phyloP scores from a whole-genome alignment of 2,888 invertebrate species.

The Spilarctia lutea region DNA sequence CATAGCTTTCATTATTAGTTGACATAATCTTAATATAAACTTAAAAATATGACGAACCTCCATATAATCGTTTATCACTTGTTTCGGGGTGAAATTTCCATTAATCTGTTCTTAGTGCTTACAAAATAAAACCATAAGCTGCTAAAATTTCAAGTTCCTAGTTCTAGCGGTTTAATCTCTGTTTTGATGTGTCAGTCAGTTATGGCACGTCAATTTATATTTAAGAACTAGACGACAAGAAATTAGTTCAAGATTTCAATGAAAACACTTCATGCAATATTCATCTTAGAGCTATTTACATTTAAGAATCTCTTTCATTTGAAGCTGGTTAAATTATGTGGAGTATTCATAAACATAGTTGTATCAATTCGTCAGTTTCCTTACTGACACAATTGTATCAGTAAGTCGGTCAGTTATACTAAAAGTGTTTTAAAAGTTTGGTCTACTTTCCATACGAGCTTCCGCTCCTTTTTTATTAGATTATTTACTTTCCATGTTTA shows the following conservation, averaged over 20 bases:
- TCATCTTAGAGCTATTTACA: background rate
- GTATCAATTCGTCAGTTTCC: background rate
- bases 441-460: background rate
- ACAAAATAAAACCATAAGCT: too few relatives aligned
- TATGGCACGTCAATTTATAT: background rate
- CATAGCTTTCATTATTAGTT: background rate
- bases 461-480: background rate
- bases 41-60: too few relatives aligned
- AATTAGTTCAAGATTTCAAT: too few relatives aligned
- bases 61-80: too few relatives aligned
- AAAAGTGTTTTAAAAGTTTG: conserved; percentile 1
- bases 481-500: background rate
- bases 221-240: too few relatives aligned
- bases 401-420: background rate
- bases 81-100: too few relatives aligned
- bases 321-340: background rate
- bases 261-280: background rate
- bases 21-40: background rate
- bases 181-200: too few relatives aligned
- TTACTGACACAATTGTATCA: background rate
- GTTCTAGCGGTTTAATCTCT: too few relatives aligned
- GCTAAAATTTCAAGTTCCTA: too few relatives aligned
- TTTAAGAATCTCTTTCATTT: background rate
- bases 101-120: too few relatives aligned
- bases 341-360: background rate